Base-by-base conservation (phyloP, 2,888 invertebrate species). In the Chymomyza caudatula region DNA sequence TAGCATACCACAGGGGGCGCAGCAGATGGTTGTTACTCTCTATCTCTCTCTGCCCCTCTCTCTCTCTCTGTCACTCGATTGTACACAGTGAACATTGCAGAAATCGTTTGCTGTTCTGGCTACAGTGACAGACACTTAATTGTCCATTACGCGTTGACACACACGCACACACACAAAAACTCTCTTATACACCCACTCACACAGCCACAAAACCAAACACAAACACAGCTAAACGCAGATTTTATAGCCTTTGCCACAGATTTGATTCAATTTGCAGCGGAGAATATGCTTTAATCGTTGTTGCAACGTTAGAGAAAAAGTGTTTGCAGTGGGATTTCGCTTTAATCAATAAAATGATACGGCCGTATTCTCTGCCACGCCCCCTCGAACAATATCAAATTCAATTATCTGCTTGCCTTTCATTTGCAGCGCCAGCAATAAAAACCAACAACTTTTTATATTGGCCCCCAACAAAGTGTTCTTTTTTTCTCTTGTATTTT, bases 71-170 rank as follows among this genome's bases (percentile, higher is more conserved):
- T 2, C 23, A 2, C 23, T 25, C 29, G 11, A 11, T 37, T 37
- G 8, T 37, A 11, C 29, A 37, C 29, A 37, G 11, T 11, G 29
- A 11, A 37, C 11, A 37, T 37, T 37, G 29, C 11, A 8, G n/a
- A 47, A 47, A 2, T 55, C 37, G 54, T 29, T n/a, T 57, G 20
- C 57, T n/a, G n/a, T 62, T 53, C 52, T 71, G 59, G 57, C 62
- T 59, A 67, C 61, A 78, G 74, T 73, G 82, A 79, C 78, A 79
- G 76, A 67, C 71, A 83, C 81, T 81, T 83, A 77, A 83, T 82
- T 83, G 83, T 82, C 81, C 83, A 82, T 82, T 82, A 82, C 74
- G 69, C 78, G 81, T 71, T 57, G 56, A 55, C 61, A n/a, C 13
- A 52, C 43, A 61, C 59, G 44, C 58, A 65, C 19, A 52, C 19